Evolutionary conservation across 2,888 invertebrate species (phyloP).

Genomic region (Acanthosepion pharaonis): DNA sequence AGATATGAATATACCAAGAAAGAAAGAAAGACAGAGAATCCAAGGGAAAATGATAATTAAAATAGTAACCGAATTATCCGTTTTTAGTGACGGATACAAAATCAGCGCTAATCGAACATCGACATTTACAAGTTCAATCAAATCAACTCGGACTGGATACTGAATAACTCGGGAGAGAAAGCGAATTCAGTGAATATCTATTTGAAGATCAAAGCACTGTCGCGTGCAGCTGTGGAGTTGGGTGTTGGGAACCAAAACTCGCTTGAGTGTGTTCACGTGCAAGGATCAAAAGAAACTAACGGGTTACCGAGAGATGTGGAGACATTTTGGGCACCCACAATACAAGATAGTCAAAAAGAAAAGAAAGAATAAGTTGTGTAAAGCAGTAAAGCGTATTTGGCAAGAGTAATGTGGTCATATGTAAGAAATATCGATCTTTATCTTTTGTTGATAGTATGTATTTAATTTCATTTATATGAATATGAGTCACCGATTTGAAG

Average conservation of each 20-base stretch:
- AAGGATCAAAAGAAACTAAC: not conserved
- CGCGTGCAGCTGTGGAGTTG: not conserved
- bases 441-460: no score
- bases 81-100: not conserved
- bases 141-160: not conserved
- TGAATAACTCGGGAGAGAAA: not conserved
- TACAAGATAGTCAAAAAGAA: no score
- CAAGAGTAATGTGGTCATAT: no score
- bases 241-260: not conserved
- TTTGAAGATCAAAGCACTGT: not conserved
- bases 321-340: not conserved
- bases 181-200: not conserved
- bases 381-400: no score
- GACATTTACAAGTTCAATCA: not conserved
- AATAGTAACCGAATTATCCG: not conserved
- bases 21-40: no score
- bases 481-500: no score
- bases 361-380: no score
- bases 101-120: not conserved
- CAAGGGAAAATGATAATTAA: not conserved
- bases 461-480: no score
- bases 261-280: not conserved
- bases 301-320: not conserved
- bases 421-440: no score
- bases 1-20: no score